phyloP scores from a whole-genome alignment of 2,888 invertebrate genomes.

The Mythimna vitellina region DNA sequence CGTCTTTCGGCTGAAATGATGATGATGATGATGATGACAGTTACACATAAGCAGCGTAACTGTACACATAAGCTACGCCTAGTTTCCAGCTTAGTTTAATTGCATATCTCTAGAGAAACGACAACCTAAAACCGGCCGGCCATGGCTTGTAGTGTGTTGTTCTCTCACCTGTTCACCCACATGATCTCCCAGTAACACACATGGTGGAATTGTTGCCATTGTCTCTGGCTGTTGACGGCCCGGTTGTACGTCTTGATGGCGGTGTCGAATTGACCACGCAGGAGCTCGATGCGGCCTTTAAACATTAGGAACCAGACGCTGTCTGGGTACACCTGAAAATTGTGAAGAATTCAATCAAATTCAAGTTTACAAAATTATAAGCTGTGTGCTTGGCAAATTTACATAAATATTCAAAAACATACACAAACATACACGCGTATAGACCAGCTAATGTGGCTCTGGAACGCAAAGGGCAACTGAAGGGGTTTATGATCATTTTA shows the following conservation, averaged over 20 bases:
- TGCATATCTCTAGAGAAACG: too few relatives aligned
- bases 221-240: conserved; percentile 95
- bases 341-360: neutral
- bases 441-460: too few relatives aligned
- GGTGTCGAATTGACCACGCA: conserved; percentile 93
- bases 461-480: too few relatives aligned
- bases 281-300: conserved; percentile 95
- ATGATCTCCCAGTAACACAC: conserved; percentile 98
- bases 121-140: too few relatives aligned
- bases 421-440: too few relatives aligned
- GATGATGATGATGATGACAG: too few relatives aligned
- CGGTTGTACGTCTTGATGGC: conserved; percentile 94
- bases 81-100: too few relatives aligned
- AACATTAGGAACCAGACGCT: conserved; percentile 98
- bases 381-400: neutral
- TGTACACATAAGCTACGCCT: too few relatives aligned
- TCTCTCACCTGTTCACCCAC: conserved; percentile 95
- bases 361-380: neutral
- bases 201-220: conserved; percentile 98
- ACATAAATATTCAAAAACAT: too few relatives aligned
- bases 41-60: too few relatives aligned
- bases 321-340: conserved; percentile 91
- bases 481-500: too few relatives aligned
- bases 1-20: too few relatives aligned
- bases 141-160: neutral